A percentile compares a stretch with the other conserved stretches of the same genome.
Conservation (phyloP, 2,113 vertebrate species). For the Channa argus region DNA sequence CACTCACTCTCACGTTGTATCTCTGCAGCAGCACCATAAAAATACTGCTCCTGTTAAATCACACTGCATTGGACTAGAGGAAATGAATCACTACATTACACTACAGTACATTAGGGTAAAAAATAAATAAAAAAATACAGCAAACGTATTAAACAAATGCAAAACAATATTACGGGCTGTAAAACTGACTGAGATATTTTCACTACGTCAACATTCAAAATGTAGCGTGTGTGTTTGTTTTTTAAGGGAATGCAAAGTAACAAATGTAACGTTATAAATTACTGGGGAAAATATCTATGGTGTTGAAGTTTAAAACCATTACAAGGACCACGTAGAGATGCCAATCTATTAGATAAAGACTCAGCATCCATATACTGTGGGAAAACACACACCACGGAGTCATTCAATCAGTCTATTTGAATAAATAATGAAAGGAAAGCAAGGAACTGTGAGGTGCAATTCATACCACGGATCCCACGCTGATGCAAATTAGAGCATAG, state of each 20-base stretch:
- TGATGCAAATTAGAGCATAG: neutral
- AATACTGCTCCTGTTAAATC: constrained; percentile 40
- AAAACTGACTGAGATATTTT: constrained; percentile 3
- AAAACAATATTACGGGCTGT: constrained; percentile 25
- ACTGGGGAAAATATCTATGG: too few relatives aligned
- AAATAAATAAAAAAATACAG: neutral
- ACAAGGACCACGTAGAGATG: too few relatives aligned
- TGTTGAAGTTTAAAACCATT: too few relatives aligned
- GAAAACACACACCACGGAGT: constrained; percentile 10
- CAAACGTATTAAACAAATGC: constrained; percentile 49
- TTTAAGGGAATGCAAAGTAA: too few relatives aligned
- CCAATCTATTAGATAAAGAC: constrained; percentile 22
- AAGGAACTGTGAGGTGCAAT: neutral
- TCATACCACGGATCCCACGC: neutral
- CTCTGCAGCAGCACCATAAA: constrained; percentile 33
- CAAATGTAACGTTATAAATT: too few relatives aligned
- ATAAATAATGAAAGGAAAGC: constrained; percentile 36
- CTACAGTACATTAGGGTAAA: constrained; percentile 10
- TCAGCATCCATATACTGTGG: constrained; percentile 6
- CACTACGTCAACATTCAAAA: too few relatives aligned
- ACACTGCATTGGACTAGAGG: constrained; percentile 39
- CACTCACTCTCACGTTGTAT: constrained; percentile 28
- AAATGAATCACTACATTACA: constrained; percentile 19
- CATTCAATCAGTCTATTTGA: constrained; percentile 31
- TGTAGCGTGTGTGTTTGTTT: too few relatives aligned